Evolutionary conservation across 2,888 invertebrate species (phyloP), one percentile per base, ranked within the genome.

Genomic region (Ophion slaviceki): DNA sequence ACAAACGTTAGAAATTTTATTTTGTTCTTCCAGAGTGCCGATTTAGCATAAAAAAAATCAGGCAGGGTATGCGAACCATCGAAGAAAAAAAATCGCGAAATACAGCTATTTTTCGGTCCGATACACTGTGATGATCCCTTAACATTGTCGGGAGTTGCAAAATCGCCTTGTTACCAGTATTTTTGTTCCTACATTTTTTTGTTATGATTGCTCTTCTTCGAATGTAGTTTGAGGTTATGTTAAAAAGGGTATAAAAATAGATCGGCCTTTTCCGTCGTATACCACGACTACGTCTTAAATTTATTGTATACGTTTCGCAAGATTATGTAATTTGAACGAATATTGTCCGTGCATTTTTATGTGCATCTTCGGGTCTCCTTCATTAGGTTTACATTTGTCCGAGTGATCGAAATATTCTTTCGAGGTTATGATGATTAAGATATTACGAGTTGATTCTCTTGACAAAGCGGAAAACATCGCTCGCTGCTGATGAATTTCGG

Each of bases 291-390:
- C 47, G 40, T 57, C 40, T 72, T 77, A n/a, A 62, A 66, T 28
- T 36, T 20, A 75, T 79, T 68, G 68, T 68, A 70, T n/a, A 66
- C 28, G 28, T 36, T 75, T 68, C 20, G 4, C 24, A 40, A 32
- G n/a, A 80, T 84, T 84, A 80, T 76, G 40, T 80, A 84, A 84
- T 80, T 76, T 32, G 20, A 17, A 24, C n/a, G 76, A 59, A 57
- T 59, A 61, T 45, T 14, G 24, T 66, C 45, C 53, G 74, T 28
- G 70, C 71, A 61, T 53, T 71, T 62, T 68, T 36, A 2, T 71
- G 32, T 62, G 75, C 47, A 61, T 28, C 53, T 68, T 64, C 14
- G n/a, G 71, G 17, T 20, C n/a, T n/a, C 17, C 61, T 70, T 57
- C 3, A 17, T 32, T 45, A 3, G 32, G 11, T 20, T 20, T 61